Evolutionary conservation across 2,888 invertebrate species (phyloP), one percentile per base, ranked within the genome.

Genomic region (Torymus auratus): DNA sequence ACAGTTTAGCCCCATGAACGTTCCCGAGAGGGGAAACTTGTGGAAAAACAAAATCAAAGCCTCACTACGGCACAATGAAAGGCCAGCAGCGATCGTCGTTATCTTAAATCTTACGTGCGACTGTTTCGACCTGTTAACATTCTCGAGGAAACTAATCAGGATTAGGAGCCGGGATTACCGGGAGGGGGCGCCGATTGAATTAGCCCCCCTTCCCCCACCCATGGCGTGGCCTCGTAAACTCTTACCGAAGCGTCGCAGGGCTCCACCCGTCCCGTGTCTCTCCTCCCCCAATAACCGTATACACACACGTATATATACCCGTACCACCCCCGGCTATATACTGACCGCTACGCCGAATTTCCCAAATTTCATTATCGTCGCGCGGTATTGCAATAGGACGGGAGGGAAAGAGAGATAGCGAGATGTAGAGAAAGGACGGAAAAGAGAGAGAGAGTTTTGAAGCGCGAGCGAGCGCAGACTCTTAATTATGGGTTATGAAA

Each of bases 201-300:
- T 90, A 90, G 89, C 89, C 87, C 86, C 86, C 85, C 23, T 13
- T 17, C 13, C 10, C 14, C 20, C 28, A 14, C 17, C n/a, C 41
- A 13, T 28, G 55, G 50, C 67, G 20, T 13, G 13, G 41, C 23
- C 89, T 90, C 91, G 88, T 91, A 91, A 91, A 91, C 89, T 90
- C 88, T 89, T 89, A 87, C 88, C 86, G 88, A 89, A 88, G 88
- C 88, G 87, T 53, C 86, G 84, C 84, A 83, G 83, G 82, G 85
- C 89, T 90, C 91, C 91, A 88, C 90, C 90, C 88, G 89, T 89
- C 88, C 86, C 88, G 85, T 89, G 90, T 89, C 86, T n/a, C 58
- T 74, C 61, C 60, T 13, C 13, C 56, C 53, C 23, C 23, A 3
- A 17, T 10, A 17, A n/a, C 56, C 58, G n/a, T n/a, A 20, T 52